phyloP scores from a whole-genome alignment of 2,797 vertebrate genomes.

The Pygocentrus nattereri region DNA sequence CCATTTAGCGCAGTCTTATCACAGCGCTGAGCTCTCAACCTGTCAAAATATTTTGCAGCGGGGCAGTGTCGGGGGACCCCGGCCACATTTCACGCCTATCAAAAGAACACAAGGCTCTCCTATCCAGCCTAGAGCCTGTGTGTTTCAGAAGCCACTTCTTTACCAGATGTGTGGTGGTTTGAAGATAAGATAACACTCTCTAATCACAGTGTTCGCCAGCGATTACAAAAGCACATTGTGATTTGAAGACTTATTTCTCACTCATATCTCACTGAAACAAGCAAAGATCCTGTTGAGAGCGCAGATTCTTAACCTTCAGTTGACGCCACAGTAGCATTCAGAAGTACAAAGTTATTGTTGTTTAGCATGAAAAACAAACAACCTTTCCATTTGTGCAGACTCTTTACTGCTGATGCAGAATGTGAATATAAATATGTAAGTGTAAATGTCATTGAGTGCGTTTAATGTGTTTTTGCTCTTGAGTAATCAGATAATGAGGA shows the following conservation, averaged over 20 bases:
- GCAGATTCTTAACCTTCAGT: too few species aligned
- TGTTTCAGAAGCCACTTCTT: constrained; percentile 15
- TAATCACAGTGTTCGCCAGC: not conserved
- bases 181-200: constrained; percentile 15
- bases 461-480: too few species aligned
- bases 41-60: constrained; percentile 79
- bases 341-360: too few species aligned
- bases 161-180: constrained; percentile 16
- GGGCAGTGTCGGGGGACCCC: constrained; percentile 69
- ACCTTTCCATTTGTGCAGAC: too few species aligned
- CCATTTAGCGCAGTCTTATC: constrained; percentile 82
- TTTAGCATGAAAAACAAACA: too few species aligned
- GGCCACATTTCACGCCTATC: constrained; percentile 68
- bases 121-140: constrained; percentile 21
- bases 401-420: too few species aligned
- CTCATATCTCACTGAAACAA: too few species aligned
- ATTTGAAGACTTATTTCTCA: not conserved
- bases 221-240: not conserved
- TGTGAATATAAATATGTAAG: too few species aligned
- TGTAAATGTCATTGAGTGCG: too few species aligned
- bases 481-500: too few species aligned
- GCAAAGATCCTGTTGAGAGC: too few species aligned
- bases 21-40: constrained; percentile 70
- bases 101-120: constrained; percentile 18
- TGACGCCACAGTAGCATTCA: too few species aligned